Evolutionary conservation across 2,888 invertebrate genomes (phyloP).

Genomic region (Drosophila peninsularis): DNA sequence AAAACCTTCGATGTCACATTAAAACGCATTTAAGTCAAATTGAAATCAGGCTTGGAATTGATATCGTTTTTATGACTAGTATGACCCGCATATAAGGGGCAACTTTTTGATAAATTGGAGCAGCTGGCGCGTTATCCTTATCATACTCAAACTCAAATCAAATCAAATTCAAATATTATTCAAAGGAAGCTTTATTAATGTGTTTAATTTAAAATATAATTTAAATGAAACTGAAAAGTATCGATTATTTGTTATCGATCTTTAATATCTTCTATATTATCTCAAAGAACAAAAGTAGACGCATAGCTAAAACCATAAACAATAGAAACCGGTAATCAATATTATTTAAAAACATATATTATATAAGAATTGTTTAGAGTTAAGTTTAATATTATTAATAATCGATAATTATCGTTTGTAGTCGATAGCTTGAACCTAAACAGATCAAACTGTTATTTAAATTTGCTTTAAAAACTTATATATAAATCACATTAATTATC

Average conservation of each 20-base stretch:
- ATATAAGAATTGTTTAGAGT: background rate
- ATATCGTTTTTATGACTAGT: conserved; percentile 7
- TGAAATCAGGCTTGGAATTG: background rate
- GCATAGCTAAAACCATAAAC: too few relatives aligned
- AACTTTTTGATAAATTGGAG: background rate
- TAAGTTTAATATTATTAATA: background rate
- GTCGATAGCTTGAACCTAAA: background rate
- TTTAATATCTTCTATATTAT: too few relatives aligned
- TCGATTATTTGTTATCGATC: background rate
- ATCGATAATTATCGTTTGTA: background rate
- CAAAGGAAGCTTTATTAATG: background rate
- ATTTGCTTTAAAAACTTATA: too few relatives aligned
- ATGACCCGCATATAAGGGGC: background rate
- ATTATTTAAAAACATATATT: background rate
- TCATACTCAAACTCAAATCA: too few relatives aligned
- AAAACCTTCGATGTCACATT: conserved; percentile 1
- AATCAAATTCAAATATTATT: background rate
- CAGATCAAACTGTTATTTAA: background rate
- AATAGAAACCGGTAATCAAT: too few relatives aligned
- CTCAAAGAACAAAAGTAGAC: too few relatives aligned
- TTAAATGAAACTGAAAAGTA: background rate
- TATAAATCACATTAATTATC: background rate
- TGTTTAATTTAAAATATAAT: background rate
- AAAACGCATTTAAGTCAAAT: conserved; percentile 12
- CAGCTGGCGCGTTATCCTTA: conserved; percentile 2